Base-by-base conservation (phyloP, 1,140 invertebrate species). In the Formica exsecta region DNA sequence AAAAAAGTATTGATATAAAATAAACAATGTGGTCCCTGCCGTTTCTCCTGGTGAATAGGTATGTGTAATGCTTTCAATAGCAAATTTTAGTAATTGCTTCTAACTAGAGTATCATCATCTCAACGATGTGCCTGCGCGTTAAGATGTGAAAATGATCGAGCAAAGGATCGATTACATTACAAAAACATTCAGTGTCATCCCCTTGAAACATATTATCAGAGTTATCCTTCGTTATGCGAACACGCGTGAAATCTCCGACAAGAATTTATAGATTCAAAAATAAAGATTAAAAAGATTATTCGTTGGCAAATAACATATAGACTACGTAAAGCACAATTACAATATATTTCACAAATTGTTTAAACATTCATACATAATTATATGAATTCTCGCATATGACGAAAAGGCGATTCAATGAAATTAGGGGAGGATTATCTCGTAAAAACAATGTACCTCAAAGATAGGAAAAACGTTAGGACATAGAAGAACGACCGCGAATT, bases 361-460 rank as follows among this genome's bases (percentile, higher is more conserved):
- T 93, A 93, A 95, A 94, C 93, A 94, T 94, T 94, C 94, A 95
- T 94, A 94, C 94, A 94, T 94, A 94, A 95, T 95, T 94, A 94
- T 94, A 92, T 91, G 92, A 93, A 92, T 91, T 91, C 92, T 93
- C 92, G 93, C 91, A 91, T 91, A 93, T 89, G 90, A 93, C 89
- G 91, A 86, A 94, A 93, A 93, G 93, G 91, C 92, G 91, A 89
- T 90, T 93, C 65, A 79, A 92, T 93, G 91, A 93, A 83, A 87
- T 91, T 79, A 79, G 32, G 74, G 87, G 75, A 44, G 7, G 81
- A 91, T 86, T 91, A 87, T 79, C 83, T 91, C 29, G 68, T 91
- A 89, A 91, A 91, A 91, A 91, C 65, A 90, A 89, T 87, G 62
- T 89, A 88, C 76, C 61, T 81, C 13, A 85, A 89, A 86, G 83